phyloP scores from a whole-genome alignment of 2,888 invertebrate genomes.

The Hypomecis atomaria region DNA sequence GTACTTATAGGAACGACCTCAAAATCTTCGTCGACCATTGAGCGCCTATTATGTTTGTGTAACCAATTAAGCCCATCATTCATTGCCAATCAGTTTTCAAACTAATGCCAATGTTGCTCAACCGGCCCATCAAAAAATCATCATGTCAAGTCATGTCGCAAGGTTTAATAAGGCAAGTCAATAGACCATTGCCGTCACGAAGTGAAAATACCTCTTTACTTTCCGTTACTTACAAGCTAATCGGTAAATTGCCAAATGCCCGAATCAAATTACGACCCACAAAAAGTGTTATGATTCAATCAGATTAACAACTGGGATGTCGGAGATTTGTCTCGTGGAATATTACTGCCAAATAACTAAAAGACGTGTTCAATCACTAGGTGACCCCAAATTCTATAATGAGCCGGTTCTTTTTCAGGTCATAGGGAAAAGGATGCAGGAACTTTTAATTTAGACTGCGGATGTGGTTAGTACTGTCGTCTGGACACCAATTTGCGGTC shows the following conservation, averaged over 20 bases:
- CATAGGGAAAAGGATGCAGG: slow-evolving; percentile 22
- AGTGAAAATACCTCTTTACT: slow-evolving; percentile 38
- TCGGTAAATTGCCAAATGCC: slow-evolving; percentile 49
- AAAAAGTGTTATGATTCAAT: slow-evolving; percentile 39
- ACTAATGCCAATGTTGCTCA: slow-evolving; percentile 33
- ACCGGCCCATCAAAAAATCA: slow-evolving; percentile 27
- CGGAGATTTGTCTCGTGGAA: slow-evolving; percentile 37
- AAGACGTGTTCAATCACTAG: slow-evolving; percentile 7
- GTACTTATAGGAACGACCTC: neutral
- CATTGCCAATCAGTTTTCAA: slow-evolving; percentile 35
- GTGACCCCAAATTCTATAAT: slow-evolving; percentile 12
- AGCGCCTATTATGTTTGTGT: slow-evolving; percentile 10
- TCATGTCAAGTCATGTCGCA: slow-evolving; percentile 12
- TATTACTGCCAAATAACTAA: slow-evolving; percentile 13
- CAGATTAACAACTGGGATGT: slow-evolving; percentile 40
- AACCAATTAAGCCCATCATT: slow-evolving; percentile 13
- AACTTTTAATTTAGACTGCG: slow-evolving; percentile 29
- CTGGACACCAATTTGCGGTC: slow-evolving; percentile 26
- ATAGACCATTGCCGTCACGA: slow-evolving; percentile 9
- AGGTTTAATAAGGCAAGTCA: slow-evolving; percentile 18
- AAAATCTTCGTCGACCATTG: neutral
- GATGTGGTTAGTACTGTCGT: slow-evolving; percentile 27
- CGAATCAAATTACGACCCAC: slow-evolving; percentile 38
- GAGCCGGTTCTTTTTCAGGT: slow-evolving; percentile 11
- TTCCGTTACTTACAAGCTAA: slow-evolving; percentile 50